These are phyloP conservation scores for Dasypogon diadema DNA, from an alignment of 2,888 invertebrate genomes.

Conservation along the genomic window DNA sequence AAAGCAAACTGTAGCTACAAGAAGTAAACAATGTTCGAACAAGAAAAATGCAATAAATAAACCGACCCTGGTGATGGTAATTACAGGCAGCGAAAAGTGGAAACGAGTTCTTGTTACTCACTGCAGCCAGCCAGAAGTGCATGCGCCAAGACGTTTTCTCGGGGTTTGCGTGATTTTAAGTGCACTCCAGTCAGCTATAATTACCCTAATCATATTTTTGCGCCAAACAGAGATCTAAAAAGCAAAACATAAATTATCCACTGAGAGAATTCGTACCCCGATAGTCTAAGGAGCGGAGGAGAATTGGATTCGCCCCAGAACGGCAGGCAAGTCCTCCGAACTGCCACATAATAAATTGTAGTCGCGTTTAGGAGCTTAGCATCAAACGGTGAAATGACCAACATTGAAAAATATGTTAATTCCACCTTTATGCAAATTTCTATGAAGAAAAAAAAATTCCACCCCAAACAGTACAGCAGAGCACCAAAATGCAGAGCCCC, in stretches of 20 bases:
- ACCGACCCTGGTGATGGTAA: neutral
- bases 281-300: neutral
- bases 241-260: constrained; percentile 4
- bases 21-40: neutral
- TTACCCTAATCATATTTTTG: constrained; percentile 9
- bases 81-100: constrained; percentile 15
- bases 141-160: neutral
- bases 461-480: constrained; percentile 30
- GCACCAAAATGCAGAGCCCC: neutral
- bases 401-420: constrained; percentile 32
- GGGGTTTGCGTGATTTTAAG: constrained; percentile 16
- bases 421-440: constrained; percentile 27
- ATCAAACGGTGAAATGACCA: constrained; percentile 33
- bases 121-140: neutral
- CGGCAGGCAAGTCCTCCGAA: neutral
- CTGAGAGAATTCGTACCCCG: neutral
- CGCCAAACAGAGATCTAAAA: constrained; percentile 4
- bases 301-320: too few species aligned
- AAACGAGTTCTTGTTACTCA: constrained; percentile 22
- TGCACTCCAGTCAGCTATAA: constrained; percentile 17
- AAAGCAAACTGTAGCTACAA: neutral
- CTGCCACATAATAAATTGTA: constrained; percentile 16
- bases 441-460: neutral
- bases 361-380: neutral
- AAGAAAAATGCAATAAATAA: constrained; percentile 12